phyloP scores from a whole-genome alignment of 2,888 invertebrate genomes.

The Euplexia lucipara region DNA sequence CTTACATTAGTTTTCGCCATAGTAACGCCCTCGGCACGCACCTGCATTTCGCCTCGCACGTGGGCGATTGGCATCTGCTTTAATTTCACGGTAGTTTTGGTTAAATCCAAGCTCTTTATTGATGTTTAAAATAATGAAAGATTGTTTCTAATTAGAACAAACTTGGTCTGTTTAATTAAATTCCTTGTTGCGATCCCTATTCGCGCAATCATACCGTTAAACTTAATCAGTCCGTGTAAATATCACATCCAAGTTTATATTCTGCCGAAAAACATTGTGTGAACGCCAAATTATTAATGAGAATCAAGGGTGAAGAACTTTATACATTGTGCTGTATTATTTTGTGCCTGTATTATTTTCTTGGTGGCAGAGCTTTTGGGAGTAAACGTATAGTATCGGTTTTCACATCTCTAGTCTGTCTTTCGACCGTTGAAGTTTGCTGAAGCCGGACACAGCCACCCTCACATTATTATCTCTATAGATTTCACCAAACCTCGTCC shows the following conservation, averaged over 20 bases:
- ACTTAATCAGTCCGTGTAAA: background rate
- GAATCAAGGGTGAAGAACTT: background rate
- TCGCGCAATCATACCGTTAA: background rate
- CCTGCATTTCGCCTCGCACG: slow-evolving; percentile 66
- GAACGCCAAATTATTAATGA: background rate
- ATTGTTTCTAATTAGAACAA: background rate
- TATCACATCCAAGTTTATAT: background rate
- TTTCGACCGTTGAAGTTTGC: slow-evolving; percentile 61
- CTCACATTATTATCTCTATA: background rate
- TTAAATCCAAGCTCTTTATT: slow-evolving; percentile 7
- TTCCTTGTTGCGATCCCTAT: background rate
- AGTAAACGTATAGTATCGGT: slow-evolving; percentile 23
- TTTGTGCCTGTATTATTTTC: background rate
- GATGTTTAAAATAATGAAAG: background rate
- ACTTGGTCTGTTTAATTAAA: no score
- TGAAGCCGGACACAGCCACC: slow-evolving; percentile 63
- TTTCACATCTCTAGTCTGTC: slow-evolving; percentile 14
- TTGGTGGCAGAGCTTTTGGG: background rate
- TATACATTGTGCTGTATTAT: background rate
- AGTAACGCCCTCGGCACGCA: slow-evolving; percentile 86
- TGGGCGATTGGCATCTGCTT: slow-evolving; percentile 62
- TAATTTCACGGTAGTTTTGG: slow-evolving; percentile 50
- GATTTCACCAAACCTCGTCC: background rate
- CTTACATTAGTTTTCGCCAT: slow-evolving; percentile 80
- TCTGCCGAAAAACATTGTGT: background rate